Base-by-base conservation (phyloP, 2,797 vertebrate genomes). In the Balearica regulorum region DNA sequence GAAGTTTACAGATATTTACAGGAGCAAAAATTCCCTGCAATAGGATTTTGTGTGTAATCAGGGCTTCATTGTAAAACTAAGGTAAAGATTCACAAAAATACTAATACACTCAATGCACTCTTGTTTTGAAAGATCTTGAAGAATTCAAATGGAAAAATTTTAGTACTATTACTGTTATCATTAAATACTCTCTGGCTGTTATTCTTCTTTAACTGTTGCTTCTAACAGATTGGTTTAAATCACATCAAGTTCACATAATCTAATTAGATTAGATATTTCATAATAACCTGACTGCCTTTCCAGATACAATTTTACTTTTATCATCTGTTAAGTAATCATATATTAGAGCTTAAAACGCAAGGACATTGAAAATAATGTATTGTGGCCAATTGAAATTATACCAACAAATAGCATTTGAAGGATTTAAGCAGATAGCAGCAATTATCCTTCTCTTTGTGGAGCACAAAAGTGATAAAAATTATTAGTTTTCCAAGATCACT, bases 391-490 rank as follows among this genome's bases (percentile, higher is more conserved):
- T 89, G 85, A 96, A 95, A 96, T 90, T 44, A 87, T 28, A 96
- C 31, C 66, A 93, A 96, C 92, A 97, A 96, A 94, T 14, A 96
- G 46, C 72, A 96, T 91, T 53, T 41, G 78, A 94, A 88, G 90
- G 77, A 95, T 93, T 97, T 94, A 66, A 94, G 94, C 65, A 94
- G 89, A 97, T 83, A 95, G 89, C 58, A 93, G 78, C 62, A 87
- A 97, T 97, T 97, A 96, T 83, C 73, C 46, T 93, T 24, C 69
- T 87, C 93, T 96, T 76, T 92, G 70, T 76, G 73, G 58, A 94
- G 60, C 65, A 71, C 58, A 86, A 96, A 94, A 96, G 89, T 41
- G 51, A 95, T 94, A 97, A 97, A 97, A 98, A 96, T 84, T 3
- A 92, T 94, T 95, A 82, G 92, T 94, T 83, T 85, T 97, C 80